Evolutionary conservation across 2,888 invertebrate species (phyloP).

Genomic region (Toxonevra muliebris): DNA sequence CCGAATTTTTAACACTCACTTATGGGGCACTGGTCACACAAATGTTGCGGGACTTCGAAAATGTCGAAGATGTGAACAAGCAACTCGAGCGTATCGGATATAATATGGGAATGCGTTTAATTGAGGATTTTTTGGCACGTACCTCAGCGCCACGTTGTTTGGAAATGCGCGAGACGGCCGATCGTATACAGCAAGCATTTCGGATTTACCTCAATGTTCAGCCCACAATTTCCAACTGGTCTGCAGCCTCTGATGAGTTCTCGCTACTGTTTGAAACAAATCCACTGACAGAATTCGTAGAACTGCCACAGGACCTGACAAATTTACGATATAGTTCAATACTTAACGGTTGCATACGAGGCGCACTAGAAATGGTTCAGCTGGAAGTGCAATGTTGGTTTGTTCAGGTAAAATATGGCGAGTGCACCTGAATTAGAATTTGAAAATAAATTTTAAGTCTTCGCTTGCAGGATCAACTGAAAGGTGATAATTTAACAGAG

Average conservation of each 20-base stretch:
- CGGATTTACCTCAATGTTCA: conserved; percentile 88
- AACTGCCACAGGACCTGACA: conserved; percentile 85
- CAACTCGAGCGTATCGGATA: conserved; percentile 96
- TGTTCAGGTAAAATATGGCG: conserved; percentile 70
- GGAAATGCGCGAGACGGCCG: conserved; percentile 97
- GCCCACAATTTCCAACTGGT: conserved; percentile 95
- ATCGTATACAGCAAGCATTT: conserved; percentile 86
- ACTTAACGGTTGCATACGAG: conserved; percentile 89
- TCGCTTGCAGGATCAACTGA: conserved; percentile 84
- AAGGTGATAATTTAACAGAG: conserved; percentile 94
- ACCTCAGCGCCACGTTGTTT: conserved; percentile 89
- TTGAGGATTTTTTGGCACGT: conserved; percentile 96
- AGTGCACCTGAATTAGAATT: no score
- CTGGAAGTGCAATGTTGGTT: conserved; percentile 95
- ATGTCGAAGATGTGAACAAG: conserved; percentile 96
- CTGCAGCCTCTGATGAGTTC: conserved; percentile 93
- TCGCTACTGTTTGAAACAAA: conserved; percentile 94
- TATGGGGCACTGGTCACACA: conserved; percentile 98
- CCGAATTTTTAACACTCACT: conserved; percentile 95
- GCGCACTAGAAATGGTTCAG: conserved; percentile 98
- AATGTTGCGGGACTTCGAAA: conserved; percentile 95
- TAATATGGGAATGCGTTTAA: conserved; percentile 96
- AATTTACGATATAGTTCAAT: conserved; percentile 91
- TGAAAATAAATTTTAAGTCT: conserved; percentile 2
- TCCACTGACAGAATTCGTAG: conserved; percentile 97